A percentile compares a stretch with the other conserved stretches of the same genome.
phyloP scores from a whole-genome alignment of 2,888 invertebrate genomes.

The Calameuta idolon region DNA sequence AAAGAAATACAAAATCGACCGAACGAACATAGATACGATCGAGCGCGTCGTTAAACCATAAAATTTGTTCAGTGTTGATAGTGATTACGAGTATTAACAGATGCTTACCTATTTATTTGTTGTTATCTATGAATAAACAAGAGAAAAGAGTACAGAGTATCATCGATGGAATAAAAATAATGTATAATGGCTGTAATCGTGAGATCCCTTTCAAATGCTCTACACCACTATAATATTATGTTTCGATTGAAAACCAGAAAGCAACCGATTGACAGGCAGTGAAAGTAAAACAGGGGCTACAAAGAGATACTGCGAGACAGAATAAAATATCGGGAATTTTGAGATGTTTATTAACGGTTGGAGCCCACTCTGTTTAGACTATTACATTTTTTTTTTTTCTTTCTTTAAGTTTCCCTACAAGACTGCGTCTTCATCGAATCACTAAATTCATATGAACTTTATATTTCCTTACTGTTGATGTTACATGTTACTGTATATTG shows the following conservation, averaged over 20 bases:
- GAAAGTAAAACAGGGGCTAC: no score
- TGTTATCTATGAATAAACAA: slow-evolving; percentile 59
- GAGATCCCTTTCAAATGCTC: slow-evolving; percentile 57
- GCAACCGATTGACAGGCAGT: slow-evolving; percentile 16
- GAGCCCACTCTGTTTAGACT: no score
- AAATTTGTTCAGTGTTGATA: slow-evolving; percentile 61
- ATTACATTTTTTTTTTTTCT: no score
- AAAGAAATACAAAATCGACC: slow-evolving; percentile 16
- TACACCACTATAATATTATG: slow-evolving; percentile 58
- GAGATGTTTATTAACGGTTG: no score
- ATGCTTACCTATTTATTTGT: slow-evolving; percentile 65
- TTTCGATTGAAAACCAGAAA: slow-evolving; percentile 39
- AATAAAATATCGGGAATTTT: no score
- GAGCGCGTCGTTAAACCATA: slow-evolving; percentile 11
- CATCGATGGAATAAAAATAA: slow-evolving; percentile 51
- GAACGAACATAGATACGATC: slow-evolving; percentile 27
- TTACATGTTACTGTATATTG: slow-evolving; percentile 50
- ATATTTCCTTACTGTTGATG: slow-evolving; percentile 56
- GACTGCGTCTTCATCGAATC: slow-evolving; percentile 22
- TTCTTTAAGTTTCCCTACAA: slow-evolving; percentile 29
- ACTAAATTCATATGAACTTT: slow-evolving; percentile 27
- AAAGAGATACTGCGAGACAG: no score
- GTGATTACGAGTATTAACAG: slow-evolving; percentile 60
- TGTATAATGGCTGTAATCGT: slow-evolving; percentile 60
- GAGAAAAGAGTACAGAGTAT: slow-evolving; percentile 44